Base-by-base conservation (phyloP, 2,888 invertebrate species). In the Teleiodes luculella region DNA sequence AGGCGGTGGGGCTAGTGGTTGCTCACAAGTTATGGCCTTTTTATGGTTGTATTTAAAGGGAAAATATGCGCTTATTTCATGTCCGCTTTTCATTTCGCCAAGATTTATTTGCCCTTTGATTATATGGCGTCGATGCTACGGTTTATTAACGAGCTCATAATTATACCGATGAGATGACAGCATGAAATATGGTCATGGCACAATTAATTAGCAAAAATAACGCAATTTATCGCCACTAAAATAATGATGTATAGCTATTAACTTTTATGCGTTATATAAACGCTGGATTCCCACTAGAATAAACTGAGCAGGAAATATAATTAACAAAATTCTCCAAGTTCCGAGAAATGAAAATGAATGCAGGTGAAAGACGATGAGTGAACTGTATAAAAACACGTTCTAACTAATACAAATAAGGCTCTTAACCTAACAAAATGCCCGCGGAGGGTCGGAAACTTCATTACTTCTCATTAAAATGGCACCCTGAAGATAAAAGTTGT, bases 401-500 rank as follows among this genome's bases (percentile, higher is more conserved):
- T 83, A 86, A 85, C 81, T 85, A 82, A 85, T 80, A 88, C 76
- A 87, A 87, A 87, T 86, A 86, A 77, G 78, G 71, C 75, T 81
- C 80, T 84, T 79, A 80, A 75, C 82, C 78, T 83, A 81, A 82
- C 79, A 83, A 83, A 86, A 84, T 80, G 81, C 72, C 64, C 66
- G 70, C 60, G 57, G 60, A 71, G 70, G 81, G 81, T 72, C 72
- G 76, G 74, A 63, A 73, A 82, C 81, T 83, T 86, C 86, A 88
- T 89, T 86, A 85, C 69, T 87, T 80, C 78, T 86, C 83, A 86
- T 89, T 88, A 86, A 81, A 85, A 81, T 73, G 77, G 74, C 79
- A 69, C 80, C 79, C 74, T 70, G 73, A 73, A 79, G 77, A 80
- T 80, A 77, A 79, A 83, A 83, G 79, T 83, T 83, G 78, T 78